These are phyloP conservation scores for Porites lutea DNA, from an alignment of 64 coral and sea anemone genomes.

Conservation along the genomic window DNA sequence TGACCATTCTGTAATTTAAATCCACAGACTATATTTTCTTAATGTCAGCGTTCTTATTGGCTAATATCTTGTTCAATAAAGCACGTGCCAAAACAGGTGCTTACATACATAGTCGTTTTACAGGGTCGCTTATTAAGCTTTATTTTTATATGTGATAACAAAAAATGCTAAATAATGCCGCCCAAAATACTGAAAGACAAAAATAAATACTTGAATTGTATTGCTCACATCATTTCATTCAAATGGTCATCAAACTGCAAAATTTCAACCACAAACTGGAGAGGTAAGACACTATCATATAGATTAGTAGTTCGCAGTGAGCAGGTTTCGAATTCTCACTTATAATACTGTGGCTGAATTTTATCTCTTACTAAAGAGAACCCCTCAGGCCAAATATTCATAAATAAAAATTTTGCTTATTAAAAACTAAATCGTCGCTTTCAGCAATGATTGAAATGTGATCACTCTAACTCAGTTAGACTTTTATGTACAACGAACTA, in stretches of 20 bases:
- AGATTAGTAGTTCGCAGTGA: no score
- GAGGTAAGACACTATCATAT: no score
- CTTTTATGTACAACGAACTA: background rate
- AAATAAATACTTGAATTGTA: no score
- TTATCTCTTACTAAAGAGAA: background rate
- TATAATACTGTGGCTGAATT: background rate
- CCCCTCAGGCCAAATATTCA: background rate
- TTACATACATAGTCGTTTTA: background rate
- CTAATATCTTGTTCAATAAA: background rate
- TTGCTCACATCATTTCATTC: no score
- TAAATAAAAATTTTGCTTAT: background rate
- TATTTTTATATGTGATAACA: no score
- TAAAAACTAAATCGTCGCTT: background rate
- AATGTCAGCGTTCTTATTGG: background rate
- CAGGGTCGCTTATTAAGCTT: background rate
- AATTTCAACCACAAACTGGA: no score
- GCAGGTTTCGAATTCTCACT: no score
- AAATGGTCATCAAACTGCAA: no score
- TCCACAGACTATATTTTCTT: background rate
- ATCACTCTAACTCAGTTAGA: background rate
- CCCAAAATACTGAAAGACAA: no score
- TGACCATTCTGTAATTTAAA: slow-evolving; percentile 1
- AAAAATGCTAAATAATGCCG: no score
- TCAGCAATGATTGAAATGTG: slow-evolving; percentile 10
- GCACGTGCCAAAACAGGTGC: slow-evolving; percentile 42